These are phyloP conservation scores for Rafetus swinhoei DNA, from an alignment of 2,113 vertebrate genomes.

Conservation along the genomic window DNA sequence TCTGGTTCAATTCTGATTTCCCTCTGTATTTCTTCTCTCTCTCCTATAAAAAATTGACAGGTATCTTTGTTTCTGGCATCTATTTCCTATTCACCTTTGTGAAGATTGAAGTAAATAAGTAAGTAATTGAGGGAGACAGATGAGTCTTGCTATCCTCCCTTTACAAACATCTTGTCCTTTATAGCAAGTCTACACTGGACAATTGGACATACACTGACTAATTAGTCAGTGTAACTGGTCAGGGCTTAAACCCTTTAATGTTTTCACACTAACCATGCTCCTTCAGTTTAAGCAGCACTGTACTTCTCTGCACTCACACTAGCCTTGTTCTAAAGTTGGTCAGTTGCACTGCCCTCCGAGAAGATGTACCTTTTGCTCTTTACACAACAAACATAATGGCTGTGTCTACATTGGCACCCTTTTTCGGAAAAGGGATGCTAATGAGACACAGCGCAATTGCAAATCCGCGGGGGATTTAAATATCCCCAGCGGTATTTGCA, in stretches of 20 bases:
- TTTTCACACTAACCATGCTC: background rate
- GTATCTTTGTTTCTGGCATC: slow-evolving; percentile 67
- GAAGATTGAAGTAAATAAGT: slow-evolving; percentile 70
- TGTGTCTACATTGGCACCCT: too few species aligned
- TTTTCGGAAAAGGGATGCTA: too few species aligned
- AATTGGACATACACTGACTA: background rate
- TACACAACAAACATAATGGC: background rate
- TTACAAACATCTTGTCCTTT: background rate
- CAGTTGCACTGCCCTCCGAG: background rate
- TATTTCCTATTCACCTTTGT: slow-evolving; percentile 76
- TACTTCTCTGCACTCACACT: background rate
- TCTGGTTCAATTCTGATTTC: slow-evolving; percentile 70
- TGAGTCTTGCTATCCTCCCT: background rate
- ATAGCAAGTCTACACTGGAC: background rate
- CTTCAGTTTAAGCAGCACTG: background rate
- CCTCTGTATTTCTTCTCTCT: slow-evolving; percentile 54
- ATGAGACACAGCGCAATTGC: too few species aligned
- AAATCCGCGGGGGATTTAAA: too few species aligned
- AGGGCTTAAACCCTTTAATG: background rate
- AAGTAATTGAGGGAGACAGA: slow-evolving; percentile 49
- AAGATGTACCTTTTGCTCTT: background rate
- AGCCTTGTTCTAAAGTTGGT: background rate
- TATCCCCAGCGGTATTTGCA: too few species aligned
- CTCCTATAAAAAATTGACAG: slow-evolving; percentile 49
- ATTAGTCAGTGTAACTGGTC: background rate